A percentile compares a stretch with the other conserved stretches of the same genome.
Evolutionary conservation across 2,113 vertebrate genomes (phyloP).

Genomic region (Thamnaconus septentrionalis): DNA sequence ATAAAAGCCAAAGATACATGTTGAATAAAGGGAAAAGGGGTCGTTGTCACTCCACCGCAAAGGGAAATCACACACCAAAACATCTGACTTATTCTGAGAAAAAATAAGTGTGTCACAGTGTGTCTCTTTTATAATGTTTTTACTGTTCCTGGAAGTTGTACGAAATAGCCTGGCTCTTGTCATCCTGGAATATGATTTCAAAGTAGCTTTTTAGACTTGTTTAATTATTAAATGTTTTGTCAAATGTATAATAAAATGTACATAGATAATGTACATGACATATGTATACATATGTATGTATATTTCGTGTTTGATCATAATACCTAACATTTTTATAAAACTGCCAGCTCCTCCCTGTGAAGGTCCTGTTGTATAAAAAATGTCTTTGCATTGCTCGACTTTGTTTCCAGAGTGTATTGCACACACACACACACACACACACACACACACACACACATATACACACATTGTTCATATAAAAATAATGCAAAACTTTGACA

Average conservation of each 20-base stretch:
- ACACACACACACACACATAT: no score
- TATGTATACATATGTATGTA: no score
- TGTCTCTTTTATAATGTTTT: constrained; percentile 20
- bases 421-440: no score
- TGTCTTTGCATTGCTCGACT: no score
- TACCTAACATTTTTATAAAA: no score
- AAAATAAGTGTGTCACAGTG: neutral
- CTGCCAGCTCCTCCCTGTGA: no score
- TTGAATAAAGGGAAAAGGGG: neutral
- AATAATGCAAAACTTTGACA: neutral
- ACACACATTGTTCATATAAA: neutral
- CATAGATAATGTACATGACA: no score
- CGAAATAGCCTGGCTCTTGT: neutral
- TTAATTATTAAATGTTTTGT: neutral
- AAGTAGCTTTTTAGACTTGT: neutral
- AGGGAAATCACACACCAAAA: constrained; percentile 16
- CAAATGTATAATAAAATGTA: no score
- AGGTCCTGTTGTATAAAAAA: no score
- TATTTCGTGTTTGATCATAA: neutral
- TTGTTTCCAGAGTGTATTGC: no score
- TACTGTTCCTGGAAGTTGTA: neutral
- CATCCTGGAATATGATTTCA: neutral
- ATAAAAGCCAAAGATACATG: constrained; percentile 40
- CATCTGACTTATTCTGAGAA: constrained; percentile 3
- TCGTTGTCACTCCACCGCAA: neutral